phyloP scores from a whole-genome alignment of 1,140 invertebrate genomes.

The Cephus cinctus region DNA sequence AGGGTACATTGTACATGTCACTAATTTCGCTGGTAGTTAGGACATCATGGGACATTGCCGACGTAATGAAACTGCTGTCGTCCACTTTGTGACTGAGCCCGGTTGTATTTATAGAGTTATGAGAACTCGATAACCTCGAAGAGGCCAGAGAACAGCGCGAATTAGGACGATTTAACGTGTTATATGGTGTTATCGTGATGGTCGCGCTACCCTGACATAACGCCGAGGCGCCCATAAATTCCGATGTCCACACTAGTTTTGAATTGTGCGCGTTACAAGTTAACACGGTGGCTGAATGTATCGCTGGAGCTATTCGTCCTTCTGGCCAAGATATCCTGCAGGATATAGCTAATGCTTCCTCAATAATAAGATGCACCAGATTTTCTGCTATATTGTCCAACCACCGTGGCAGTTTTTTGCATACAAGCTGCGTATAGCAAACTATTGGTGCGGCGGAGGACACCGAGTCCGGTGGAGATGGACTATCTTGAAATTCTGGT shows the following conservation, averaged over 20 bases:
- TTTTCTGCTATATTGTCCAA: constrained; percentile 42
- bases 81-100: constrained; percentile 69
- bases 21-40: constrained; percentile 71
- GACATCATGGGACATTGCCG: constrained; percentile 80
- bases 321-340: constrained; percentile 52
- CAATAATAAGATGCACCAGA: constrained; percentile 41
- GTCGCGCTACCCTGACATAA: constrained; percentile 54
- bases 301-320: constrained; percentile 34
- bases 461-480: constrained; percentile 48
- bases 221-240: constrained; percentile 63
- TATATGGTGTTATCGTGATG: constrained; percentile 51
- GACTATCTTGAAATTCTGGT: constrained; percentile 73
- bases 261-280: constrained; percentile 26
- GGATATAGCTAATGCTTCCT: constrained; percentile 46
- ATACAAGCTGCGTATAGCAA: constrained; percentile 32
- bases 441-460: constrained; percentile 41
- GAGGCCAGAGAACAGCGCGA: constrained; percentile 71
- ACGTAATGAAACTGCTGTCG: constrained; percentile 82
- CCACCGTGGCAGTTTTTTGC: constrained; percentile 32
- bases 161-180: constrained; percentile 62
- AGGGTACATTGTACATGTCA: constrained; percentile 82
- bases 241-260: constrained; percentile 62
- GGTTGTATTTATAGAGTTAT: constrained; percentile 75
- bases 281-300: constrained; percentile 5
- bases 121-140: constrained; percentile 75